Evolutionary conservation across 2,888 invertebrate genomes (phyloP), one percentile per base, ranked within the genome.

Genomic region (Azorinus chamasolen): DNA sequence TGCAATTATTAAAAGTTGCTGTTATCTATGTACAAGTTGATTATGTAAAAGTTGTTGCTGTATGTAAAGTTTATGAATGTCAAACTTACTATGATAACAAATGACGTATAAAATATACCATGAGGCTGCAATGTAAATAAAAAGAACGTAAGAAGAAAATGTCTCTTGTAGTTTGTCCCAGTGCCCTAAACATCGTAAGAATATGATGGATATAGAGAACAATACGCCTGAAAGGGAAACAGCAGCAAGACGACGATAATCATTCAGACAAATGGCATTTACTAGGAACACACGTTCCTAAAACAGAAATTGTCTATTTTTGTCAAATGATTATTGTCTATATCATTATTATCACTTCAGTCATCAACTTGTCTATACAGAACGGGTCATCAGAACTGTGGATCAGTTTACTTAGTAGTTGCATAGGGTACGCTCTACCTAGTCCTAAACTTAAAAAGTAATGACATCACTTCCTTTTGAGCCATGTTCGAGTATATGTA

Each of bases 301-400:
- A 79, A 39, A 66, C 75, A 10, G 74, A 79, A 64, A 75, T 79
- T 43, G 71, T 79, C 18, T 79, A 75, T 57, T 79, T 79, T 59
- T 71, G 68, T 64, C 71, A 79, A 43, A 74, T 79, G 73, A 55
- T 71, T 24, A 71, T 71, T 24, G 71, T 71, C n/a, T 71, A 71
- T 53, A 32, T 61, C 22, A 73, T 73, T 41, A 69, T 79, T 32
- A 54, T 79, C 22, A 73, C 73, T 20, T 73, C 76, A 4, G 70
- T 73, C 22, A 46, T 58, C 16, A 77, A 70, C 41, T 37, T 73
- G 43, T 69, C 80, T 18, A 16, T 72, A 25, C 50, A 72, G 63
- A 69, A 72, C 41, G 57, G 69, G 5, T 55, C 20, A 20, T 61
- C 16, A 12, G 55, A 75, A 48, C 55, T 74, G 22, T 74, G 68